Evolutionary conservation across 2,888 invertebrate genomes (phyloP).

Genomic region (Teinopalpus imperialis): DNA sequence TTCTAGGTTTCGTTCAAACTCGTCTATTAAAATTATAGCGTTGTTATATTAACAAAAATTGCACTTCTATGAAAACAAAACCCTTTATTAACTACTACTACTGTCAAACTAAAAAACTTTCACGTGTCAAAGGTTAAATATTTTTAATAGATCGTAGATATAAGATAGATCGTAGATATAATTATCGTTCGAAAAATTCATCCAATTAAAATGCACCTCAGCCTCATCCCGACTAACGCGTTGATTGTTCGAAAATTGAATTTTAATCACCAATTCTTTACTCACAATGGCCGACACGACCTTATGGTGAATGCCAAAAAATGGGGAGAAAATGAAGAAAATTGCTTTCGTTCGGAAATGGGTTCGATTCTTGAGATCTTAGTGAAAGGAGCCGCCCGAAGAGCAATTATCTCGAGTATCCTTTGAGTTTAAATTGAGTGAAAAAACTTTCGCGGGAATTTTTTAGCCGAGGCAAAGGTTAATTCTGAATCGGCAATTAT

Average conservation of each 20-base stretch:
- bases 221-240: conserved; percentile 62
- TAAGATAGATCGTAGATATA: background rate
- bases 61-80: too few species aligned
- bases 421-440: conserved; percentile 81
- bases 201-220: conserved; percentile 79
- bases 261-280: conserved; percentile 79
- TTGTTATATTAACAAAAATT: too few species aligned
- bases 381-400: conserved; percentile 53
- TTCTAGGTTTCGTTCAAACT: too few species aligned
- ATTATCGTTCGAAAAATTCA: conserved; percentile 39
- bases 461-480: conserved; percentile 37
- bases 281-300: conserved; percentile 66
- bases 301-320: conserved; percentile 69
- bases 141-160: too few species aligned
- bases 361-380: conserved; percentile 60
- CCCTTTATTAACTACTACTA: too few species aligned
- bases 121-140: too few species aligned
- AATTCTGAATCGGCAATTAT: conserved; percentile 24
- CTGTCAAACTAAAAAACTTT: too few species aligned
- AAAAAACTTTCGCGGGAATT: conserved; percentile 59
- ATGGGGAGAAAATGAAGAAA: conserved; percentile 72
- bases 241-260: conserved; percentile 80
- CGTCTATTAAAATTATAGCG: too few species aligned
- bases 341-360: conserved; percentile 65
- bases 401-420: conserved; percentile 81